A percentile compares a stretch with the other conserved stretches of the same genome.
Conservation (phyloP, 2,113 vertebrate species). For the Anguilla japonica region DNA sequence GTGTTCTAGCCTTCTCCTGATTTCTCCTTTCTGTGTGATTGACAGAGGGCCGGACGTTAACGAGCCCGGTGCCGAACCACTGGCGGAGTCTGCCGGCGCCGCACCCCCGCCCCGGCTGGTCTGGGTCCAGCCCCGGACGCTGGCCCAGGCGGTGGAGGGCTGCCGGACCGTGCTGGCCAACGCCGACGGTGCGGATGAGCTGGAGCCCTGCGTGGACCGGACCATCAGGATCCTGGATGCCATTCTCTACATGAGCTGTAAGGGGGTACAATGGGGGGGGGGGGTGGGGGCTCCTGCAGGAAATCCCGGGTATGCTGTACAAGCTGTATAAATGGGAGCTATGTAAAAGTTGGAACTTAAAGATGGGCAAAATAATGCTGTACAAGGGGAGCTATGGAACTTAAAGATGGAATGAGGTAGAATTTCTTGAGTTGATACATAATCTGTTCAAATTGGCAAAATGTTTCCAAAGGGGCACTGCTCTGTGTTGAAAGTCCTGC, state of each 20-base stretch:
- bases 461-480: too few species aligned
- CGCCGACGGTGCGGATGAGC: constrained; percentile 47
- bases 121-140: constrained; percentile 73
- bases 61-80: neutral
- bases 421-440: neutral
- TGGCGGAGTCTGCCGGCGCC: neutral
- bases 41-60: neutral
- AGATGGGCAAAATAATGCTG: neutral
- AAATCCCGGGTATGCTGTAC: too few species aligned
- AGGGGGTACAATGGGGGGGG: constrained; percentile 4
- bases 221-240: constrained; percentile 81
- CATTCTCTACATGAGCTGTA: constrained; percentile 84
- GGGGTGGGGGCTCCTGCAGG: neutral
- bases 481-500: too few species aligned
- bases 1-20: neutral
- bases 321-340: too few species aligned
- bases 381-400: neutral
- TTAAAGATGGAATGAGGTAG: neutral
- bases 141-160: constrained; percentile 67
- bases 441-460: too few species aligned
- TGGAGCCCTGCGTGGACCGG: constrained; percentile 65
- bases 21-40: neutral
- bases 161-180: constrained; percentile 77
- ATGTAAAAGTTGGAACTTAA: too few species aligned
- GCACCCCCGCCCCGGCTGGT: constrained; percentile 42